phyloP scores from a whole-genome alignment of 1,140 invertebrate genomes.

The Pentalonia nigronervosa region DNA sequence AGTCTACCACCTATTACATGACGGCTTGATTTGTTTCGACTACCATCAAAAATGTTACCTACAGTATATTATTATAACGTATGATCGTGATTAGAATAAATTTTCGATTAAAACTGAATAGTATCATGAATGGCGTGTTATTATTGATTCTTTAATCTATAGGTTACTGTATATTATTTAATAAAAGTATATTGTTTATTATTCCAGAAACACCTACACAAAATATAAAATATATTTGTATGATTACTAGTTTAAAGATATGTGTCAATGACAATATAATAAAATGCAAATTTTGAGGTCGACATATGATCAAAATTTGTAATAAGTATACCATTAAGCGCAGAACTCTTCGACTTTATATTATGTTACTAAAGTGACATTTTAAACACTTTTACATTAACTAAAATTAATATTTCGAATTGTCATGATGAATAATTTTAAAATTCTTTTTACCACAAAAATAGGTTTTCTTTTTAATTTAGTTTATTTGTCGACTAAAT shows the following conservation, averaged over 20 bases:
- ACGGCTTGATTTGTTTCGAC: neutral
- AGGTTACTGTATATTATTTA: constrained; percentile 1
- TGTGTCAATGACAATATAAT: constrained; percentile 53
- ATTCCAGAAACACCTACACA: constrained; percentile 12
- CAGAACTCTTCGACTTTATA: neutral
- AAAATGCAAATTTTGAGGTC: constrained; percentile 39
- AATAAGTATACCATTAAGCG: neutral
- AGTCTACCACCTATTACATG: neutral
- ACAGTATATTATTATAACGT: constrained; percentile 14
- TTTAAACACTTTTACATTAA: neutral
- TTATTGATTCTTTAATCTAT: neutral
- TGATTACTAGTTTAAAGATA: constrained; percentile 31
- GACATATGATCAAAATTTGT: constrained; percentile 18
- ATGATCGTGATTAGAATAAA: neutral
- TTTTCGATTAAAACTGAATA: neutral
- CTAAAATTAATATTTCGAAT: neutral
- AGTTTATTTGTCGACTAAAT: no score
- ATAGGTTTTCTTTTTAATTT: neutral
- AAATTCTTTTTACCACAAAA: neutral
- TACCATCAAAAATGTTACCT: neutral
- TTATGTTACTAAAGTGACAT: neutral
- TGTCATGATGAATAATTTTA: neutral
- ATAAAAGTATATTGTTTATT: neutral
- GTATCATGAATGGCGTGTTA: neutral
- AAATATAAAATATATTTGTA: neutral